Evolutionary conservation across 2,113 vertebrate species (phyloP).

Genomic region (Lutjanus erythropterus): DNA sequence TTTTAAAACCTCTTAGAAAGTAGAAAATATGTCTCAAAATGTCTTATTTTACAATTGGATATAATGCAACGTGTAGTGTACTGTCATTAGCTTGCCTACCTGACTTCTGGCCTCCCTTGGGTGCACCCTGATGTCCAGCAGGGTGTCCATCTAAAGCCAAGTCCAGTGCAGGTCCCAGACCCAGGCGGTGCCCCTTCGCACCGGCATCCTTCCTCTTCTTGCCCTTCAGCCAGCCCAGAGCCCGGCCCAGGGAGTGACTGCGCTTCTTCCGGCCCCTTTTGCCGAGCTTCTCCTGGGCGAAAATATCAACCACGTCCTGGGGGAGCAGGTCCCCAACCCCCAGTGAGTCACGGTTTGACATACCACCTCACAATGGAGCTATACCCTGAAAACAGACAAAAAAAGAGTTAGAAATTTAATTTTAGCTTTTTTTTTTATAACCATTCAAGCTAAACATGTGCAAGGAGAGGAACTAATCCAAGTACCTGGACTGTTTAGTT

Average conservation of each 20-base stretch:
- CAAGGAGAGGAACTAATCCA: neutral
- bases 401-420: neutral
- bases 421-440: neutral
- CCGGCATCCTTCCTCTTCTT: constrained; percentile 73
- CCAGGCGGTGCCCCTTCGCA: constrained; percentile 63
- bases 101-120: constrained; percentile 68
- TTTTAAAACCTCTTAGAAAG: too few relatives aligned
- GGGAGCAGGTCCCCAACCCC: constrained; percentile 85
- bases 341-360: constrained; percentile 84
- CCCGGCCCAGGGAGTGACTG: constrained; percentile 72
- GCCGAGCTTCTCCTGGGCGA: constrained; percentile 78
- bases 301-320: constrained; percentile 86
- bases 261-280: constrained; percentile 84
- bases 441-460: neutral
- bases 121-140: constrained; percentile 47
- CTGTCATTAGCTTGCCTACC: constrained; percentile 55
- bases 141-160: constrained; percentile 64
- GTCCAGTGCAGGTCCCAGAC: constrained; percentile 74
- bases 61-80: neutral
- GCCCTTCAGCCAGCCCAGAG: constrained; percentile 79
- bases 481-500: neutral
- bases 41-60: neutral
- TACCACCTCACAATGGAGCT: constrained; percentile 67
- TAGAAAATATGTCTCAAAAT: too few relatives aligned
- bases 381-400: constrained; percentile 44